Base-by-base conservation (phyloP, 2,888 invertebrate genomes). In the Vannuccia rotundouncinata region DNA sequence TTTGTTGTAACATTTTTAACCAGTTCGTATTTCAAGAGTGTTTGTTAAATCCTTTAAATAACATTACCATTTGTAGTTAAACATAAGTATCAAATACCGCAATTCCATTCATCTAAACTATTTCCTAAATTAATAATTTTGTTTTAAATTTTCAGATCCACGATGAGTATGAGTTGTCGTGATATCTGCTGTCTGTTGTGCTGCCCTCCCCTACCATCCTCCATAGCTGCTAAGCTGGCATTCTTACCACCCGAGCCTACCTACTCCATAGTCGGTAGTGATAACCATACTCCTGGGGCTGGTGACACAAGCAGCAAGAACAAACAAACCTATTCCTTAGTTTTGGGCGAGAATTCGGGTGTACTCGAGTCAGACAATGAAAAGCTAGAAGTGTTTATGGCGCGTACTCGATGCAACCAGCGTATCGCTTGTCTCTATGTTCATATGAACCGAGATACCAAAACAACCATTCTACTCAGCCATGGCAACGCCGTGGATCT, bases 191-290 rank as follows among this genome's bases (percentile, higher is more conserved):
- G 31, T 74, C 31, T 79, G 22, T 98, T 99, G 91, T 99, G 99
- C 91, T 99, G 99, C 91, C 99, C 99, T 88, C 99, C 99, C 86
- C 97, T 95, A 90, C 99, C 99, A 84, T 95, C 95, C 85, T 92
- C 94, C 89, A 99, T 99, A 87, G 98, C 98, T 86, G 95, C 98
- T 85, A 99, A 99, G 91, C 91, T 99, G 88, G 99, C 99, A 83
- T 99, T 99, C 90, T 92, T 99, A 89, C 99, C 99, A 85, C 99
- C 99, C 84, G 96, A 97, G 90, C 94, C 97, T 85, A 97, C 97
- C 84, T 99, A 99, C 90, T 93, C 93, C 88, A 92, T 99, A 88
- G 92, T 93, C 10, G 45, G 45, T 45, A 13, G 45, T 17, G 45
- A 45, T 17, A 45, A 5, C 45, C 17, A 5, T 17, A 45, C 45